Base-by-base conservation (phyloP, 2,797 vertebrate species). In the Arctocebus calabarensis region DNA sequence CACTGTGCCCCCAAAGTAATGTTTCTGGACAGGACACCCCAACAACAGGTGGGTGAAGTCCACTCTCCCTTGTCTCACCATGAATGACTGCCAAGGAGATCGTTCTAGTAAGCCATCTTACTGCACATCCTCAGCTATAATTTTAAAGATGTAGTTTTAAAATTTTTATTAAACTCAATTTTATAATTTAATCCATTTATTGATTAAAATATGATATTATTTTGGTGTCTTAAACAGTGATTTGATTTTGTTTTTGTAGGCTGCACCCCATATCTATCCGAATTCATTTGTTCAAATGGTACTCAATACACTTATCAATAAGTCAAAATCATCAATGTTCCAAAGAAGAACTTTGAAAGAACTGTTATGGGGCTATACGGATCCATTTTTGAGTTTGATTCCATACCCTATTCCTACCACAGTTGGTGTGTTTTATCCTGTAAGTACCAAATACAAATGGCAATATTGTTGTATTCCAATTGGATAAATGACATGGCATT, bases 281-380 rank as follows among this genome's bases (percentile, higher is more conserved):
- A 6, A 20, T 3, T 0, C 1, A 32, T 0, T 0, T 0, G 0
- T 97, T 0, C 99, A 99, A 14, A 0, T 0, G 0, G 0, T 98
- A 0, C 12, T 99, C 86, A 98, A 99, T 13, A 0, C 0, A 0
- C 0, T 95, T 84, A 98, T 99, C 19, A 98, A 97, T 43, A 0
- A 7, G 3, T 99, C 96, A 94, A 99, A 99, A 0, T 98, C 99
- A 7, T 88, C 97, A 0, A 97, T 99, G 94, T 99, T 99, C 97
- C 99, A 99, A 96, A 97, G 3, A 0, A 99, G 99, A 93, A 98
- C 98, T 17, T 98, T 99, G 87, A 99, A 93, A 66, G 99, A 99
- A 86, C 0, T 99, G 10, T 96, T 99, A 61, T 99, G 99, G 99
- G 99, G 99, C 25, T 99, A 99, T 96, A 59, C 0, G 1, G 99